Conservation (phyloP, 2,797 vertebrate genomes). For the Gallirallus australis region DNA sequence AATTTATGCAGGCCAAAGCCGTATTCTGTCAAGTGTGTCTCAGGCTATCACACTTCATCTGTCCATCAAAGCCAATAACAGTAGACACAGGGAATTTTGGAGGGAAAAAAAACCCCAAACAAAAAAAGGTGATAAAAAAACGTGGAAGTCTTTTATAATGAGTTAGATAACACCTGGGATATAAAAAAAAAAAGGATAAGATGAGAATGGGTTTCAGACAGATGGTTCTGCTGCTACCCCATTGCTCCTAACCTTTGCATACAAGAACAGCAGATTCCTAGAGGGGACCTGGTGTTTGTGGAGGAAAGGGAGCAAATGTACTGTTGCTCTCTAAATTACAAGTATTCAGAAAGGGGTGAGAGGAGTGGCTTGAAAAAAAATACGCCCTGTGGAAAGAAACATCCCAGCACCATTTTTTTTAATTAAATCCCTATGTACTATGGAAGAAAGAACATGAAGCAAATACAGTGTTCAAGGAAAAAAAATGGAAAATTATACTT, state of each 20-base stretch:
- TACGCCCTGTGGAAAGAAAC: background rate
- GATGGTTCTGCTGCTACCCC: background rate
- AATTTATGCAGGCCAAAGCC: slow-evolving; percentile 61
- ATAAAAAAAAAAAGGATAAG: background rate
- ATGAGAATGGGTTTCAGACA: background rate
- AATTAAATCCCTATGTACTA: background rate
- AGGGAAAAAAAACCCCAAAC: background rate
- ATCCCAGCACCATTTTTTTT: background rate
- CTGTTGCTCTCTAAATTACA: background rate
- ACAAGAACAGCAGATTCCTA: background rate
- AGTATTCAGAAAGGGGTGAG: background rate
- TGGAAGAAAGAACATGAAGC: background rate
- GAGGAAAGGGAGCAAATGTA: background rate
- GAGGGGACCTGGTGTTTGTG: background rate
- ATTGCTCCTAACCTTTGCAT: slow-evolving; percentile 16
- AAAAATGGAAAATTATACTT: background rate
- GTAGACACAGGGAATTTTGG: background rate
- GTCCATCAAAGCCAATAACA: slow-evolving; percentile 45
- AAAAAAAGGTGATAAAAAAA: background rate
- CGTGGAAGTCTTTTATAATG: background rate
- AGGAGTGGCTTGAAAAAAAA: background rate
- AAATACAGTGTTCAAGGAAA: background rate
- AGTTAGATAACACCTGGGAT: background rate
- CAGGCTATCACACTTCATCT: slow-evolving; percentile 34
- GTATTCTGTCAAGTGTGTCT: slow-evolving; percentile 47